Conservation (phyloP, 2,888 invertebrate species). For the Erpobdella octoculata region DNA sequence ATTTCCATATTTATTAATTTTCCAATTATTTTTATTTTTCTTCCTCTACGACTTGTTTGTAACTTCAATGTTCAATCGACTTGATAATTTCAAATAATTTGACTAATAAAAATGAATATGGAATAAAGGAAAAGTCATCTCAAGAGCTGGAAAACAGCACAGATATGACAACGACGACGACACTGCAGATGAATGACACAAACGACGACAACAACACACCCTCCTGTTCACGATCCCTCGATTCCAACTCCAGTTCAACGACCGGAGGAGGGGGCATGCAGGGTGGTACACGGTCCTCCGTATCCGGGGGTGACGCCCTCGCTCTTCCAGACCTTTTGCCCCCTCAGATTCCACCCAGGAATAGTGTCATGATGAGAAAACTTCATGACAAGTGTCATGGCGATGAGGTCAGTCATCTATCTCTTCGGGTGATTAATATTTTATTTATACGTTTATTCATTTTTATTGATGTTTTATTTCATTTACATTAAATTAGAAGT, state of each 20-base stretch:
- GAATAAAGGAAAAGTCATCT: too few relatives aligned
- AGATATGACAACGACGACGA: not conserved
- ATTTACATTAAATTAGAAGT: too few relatives aligned
- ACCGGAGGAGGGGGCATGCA: not conserved
- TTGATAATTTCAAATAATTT: too few relatives aligned
- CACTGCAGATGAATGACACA: not conserved
- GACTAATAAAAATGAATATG: too few relatives aligned
- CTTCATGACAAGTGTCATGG: conserved; percentile 73
- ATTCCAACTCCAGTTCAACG: conserved; percentile 7
- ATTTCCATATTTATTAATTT: too few relatives aligned
- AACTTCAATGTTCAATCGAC: too few relatives aligned
- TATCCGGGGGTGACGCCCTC: conserved; percentile 6
- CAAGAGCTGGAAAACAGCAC: not conserved
- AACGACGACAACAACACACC: not conserved
- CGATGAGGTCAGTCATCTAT: conserved; percentile 74
- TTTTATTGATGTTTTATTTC: too few relatives aligned
- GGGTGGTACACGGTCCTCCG: not conserved
- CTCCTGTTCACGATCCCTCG: conserved; percentile 26
- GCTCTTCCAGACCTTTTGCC: conserved; percentile 90
- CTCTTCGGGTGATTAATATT: too few relatives aligned
- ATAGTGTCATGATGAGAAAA: conserved; percentile 56
- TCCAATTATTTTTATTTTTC: too few relatives aligned
- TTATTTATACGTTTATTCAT: too few relatives aligned
- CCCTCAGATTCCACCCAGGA: conserved; percentile 54
- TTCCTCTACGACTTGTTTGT: too few relatives aligned